Percentiles rank a stretch among this genome's conserved stretches.
Evolutionary conservation across 2,888 invertebrate genomes (phyloP).

Genomic region (Polietes domitor): DNA sequence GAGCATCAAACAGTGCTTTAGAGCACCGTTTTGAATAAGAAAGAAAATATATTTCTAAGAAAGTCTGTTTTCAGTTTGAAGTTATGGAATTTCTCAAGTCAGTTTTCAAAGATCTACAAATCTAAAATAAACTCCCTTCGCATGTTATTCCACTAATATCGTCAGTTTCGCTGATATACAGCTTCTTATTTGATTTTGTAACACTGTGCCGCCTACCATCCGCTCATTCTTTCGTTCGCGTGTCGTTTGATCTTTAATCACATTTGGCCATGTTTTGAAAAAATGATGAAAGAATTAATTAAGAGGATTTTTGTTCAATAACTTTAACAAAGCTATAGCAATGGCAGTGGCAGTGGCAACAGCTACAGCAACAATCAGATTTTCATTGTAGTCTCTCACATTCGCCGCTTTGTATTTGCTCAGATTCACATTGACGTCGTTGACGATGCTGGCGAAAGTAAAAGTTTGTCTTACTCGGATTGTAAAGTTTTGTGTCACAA

Average conservation of each 20-base stretch:
- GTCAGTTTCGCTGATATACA: too few species aligned
- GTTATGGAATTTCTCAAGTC: too few species aligned
- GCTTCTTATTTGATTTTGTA: too few species aligned
- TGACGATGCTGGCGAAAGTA: background rate
- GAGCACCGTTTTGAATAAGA: too few species aligned
- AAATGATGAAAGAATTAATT: slow-evolving; percentile 32
- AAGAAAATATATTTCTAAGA: too few species aligned
- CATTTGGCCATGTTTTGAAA: slow-evolving; percentile 1
- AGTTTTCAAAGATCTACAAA: too few species aligned
- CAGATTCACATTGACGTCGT: background rate
- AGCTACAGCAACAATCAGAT: background rate
- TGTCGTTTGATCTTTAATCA: slow-evolving; percentile 17
- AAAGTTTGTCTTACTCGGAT: slow-evolving; percentile 2
- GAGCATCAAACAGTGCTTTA: too few species aligned
- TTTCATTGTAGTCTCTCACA: background rate
- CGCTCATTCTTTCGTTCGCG: background rate
- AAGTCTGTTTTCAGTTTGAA: too few species aligned
- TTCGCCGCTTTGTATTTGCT: background rate
- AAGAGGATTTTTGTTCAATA: slow-evolving; percentile 22
- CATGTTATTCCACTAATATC: too few species aligned
- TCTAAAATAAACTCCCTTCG: too few species aligned
- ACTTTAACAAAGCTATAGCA: background rate
- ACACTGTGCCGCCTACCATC: background rate
- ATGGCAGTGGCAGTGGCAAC: background rate
- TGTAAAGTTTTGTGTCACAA: slow-evolving; percentile 27